Base-by-base conservation (phyloP, 2,113 vertebrate genomes). In the Motacilla alba region DNA sequence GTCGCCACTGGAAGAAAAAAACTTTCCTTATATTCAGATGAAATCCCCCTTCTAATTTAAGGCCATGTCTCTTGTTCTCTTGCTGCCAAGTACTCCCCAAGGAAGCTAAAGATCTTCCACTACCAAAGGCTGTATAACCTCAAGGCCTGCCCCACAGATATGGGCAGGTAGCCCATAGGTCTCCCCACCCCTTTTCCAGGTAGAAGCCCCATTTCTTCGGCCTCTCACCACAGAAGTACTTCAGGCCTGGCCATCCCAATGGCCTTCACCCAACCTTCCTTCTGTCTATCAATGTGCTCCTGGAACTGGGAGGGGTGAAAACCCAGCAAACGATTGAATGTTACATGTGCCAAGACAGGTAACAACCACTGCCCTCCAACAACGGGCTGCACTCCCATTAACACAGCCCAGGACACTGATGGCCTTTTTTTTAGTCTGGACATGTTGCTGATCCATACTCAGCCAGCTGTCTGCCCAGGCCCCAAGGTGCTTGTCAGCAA, bases 291-390 rank as follows among this genome's bases (percentile, higher is more conserved):
- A 55, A 5, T 2, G 4, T 35, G 55, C 15, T 76, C 56, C 39
- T 28, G 35, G 24, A 27, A 85, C 52, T 24, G 13, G 7, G 14
- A 68, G 7, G 4, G 3, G 9, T 28, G 14, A 72, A 94, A 92
- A 66, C 8, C 8, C 17, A 20, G 9, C 39, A 37, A 16, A 46
- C 43, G 33, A 46, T 27, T 63, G 56, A 46, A 33, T 50, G n/a
- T 72, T 37, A 64, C 8, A 5, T 0, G 0, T 55, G 33, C 18
- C 24, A 79, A 67, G 12, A 28, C 0, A 49, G 28, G 46, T 4
- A 46, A 62, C 17, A 82, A 59, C 19, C n/a, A 49, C 52, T 37
- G 46, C 19, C 37, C 43, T 85, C 6, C 4, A 87, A 49, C 21
- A 31, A 30, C 4, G 10, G 21, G 35, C 59, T 74, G 43, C 15